A percentile compares a stretch with the other conserved stretches of the same genome.
phyloP scores from a whole-genome alignment of 2,113 vertebrate genomes.

The Hemibagrus wyckioides region DNA sequence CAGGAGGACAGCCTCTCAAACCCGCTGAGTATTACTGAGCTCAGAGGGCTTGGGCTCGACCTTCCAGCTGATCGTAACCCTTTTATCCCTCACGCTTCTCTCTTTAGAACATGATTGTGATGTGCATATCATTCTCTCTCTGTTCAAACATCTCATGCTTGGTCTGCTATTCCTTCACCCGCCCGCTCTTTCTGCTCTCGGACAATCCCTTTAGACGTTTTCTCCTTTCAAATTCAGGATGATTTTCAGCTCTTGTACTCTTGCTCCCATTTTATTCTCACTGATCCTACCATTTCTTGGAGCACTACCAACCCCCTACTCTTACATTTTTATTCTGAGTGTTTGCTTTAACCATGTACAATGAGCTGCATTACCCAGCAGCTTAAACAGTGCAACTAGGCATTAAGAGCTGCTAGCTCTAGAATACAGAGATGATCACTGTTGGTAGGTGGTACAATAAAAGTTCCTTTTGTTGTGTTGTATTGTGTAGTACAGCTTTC shows the following conservation, averaged over 20 bases:
- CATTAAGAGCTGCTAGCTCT: too few species aligned
- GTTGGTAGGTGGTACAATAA: background rate
- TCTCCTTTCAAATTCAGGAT: background rate
- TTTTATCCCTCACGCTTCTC: background rate
- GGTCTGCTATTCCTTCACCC: background rate
- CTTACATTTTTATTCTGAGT: conserved; percentile 44
- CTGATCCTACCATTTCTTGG: conserved; percentile 1
- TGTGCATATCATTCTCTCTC: background rate
- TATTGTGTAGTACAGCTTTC: conserved; percentile 18
- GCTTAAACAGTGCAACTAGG: background rate
- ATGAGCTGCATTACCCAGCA: background rate
- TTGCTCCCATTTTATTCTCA: background rate
- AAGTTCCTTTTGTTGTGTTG: conserved; percentile 7
- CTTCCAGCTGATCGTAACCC: conserved; percentile 16
- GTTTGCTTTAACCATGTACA: conserved; percentile 18
- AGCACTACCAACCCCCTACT: conserved; percentile 4
- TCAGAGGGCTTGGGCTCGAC: conserved; percentile 6
- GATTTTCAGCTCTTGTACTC: background rate
- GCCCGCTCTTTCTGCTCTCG: background rate
- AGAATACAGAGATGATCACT: background rate
- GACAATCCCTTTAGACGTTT: background rate
- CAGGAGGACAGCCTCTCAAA: conserved; percentile 9
- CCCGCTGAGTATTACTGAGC: background rate
- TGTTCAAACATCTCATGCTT: conserved; percentile 18
- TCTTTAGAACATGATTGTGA: background rate